Conservation (phyloP, 2,888 invertebrate species). For the Xiphydria camelus region DNA sequence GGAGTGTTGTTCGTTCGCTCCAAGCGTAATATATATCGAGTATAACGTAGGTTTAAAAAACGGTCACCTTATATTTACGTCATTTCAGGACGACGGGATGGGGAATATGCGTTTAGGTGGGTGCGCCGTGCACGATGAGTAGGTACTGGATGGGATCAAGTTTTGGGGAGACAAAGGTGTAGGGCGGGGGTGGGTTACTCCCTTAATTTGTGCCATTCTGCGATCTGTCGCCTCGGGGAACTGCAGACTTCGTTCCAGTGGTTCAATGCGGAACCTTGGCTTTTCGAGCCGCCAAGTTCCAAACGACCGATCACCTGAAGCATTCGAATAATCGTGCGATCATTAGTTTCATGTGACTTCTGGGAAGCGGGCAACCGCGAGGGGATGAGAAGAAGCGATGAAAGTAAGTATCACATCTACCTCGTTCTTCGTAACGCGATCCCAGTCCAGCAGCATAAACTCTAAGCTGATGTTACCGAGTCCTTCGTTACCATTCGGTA, state of each 20-base stretch:
- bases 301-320: conserved; percentile 90
- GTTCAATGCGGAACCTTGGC: conserved; percentile 80
- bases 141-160: too few species aligned
- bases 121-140: too few species aligned
- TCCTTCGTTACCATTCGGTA: conserved; percentile 79
- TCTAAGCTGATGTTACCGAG: conserved; percentile 84
- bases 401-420: not conserved
- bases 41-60: conserved; percentile 47
- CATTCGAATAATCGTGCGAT: not conserved
- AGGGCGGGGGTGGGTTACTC: too few species aligned
- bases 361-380: too few species aligned
- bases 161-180: too few species aligned
- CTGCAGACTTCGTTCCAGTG: conserved; percentile 99
- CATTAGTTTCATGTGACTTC: too few species aligned
- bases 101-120: too few species aligned
- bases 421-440: conserved; percentile 98
- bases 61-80: conserved; percentile 30
- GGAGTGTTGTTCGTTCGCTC: conserved; percentile 28
- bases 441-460: conserved; percentile 93
- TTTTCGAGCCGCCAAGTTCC: conserved; percentile 84
- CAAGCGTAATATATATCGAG: conserved; percentile 44
- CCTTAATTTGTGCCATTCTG: conserved; percentile 98
- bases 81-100: too few species aligned
- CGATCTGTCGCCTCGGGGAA: conserved; percentile 96
- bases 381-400: not conserved